Evolutionary conservation across 30 jellyfish, hydroid and myxozoan species (phyloP).

Genomic region (Aurelia sp.): DNA sequence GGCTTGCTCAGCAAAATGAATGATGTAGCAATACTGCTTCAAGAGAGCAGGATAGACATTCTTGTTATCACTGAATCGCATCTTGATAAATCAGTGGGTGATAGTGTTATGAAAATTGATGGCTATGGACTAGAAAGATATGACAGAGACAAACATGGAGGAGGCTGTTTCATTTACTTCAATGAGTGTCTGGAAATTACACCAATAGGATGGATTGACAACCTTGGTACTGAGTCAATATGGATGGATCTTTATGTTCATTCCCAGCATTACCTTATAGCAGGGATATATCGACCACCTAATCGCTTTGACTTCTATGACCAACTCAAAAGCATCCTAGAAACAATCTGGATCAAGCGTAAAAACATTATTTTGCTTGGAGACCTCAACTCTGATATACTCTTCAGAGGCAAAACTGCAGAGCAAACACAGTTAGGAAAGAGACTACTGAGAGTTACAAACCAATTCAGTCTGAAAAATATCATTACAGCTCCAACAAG

Average conservation of each 20-base stretch:
- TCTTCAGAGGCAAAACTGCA: slow-evolving; percentile 19
- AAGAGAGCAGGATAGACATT: too few relatives aligned
- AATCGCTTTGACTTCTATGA: slow-evolving; percentile 11
- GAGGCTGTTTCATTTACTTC: too few relatives aligned
- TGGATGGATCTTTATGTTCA: slow-evolving; percentile 35
- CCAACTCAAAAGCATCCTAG: slow-evolving; percentile 14
- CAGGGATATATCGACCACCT: slow-evolving; percentile 34
- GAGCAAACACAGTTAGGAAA: slow-evolving; percentile 34
- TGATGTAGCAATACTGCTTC: too few relatives aligned
- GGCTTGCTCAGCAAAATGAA: too few relatives aligned
- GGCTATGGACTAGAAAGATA: too few relatives aligned
- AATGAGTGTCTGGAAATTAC: too few relatives aligned
- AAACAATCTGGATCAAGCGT: not conserved
- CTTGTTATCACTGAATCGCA: too few relatives aligned
- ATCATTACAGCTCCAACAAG: slow-evolving; percentile 37
- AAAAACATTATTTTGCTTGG: slow-evolving; percentile 11
- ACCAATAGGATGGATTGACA: too few relatives aligned
- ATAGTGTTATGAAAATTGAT: too few relatives aligned
- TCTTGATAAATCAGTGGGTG: too few relatives aligned
- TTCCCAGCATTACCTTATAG: slow-evolving; percentile 42
- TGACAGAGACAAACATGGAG: too few relatives aligned
- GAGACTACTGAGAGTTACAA: slow-evolving; percentile 28
- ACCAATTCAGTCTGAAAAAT: slow-evolving; percentile 7
- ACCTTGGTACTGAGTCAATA: slow-evolving; percentile 10
- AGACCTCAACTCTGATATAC: slow-evolving; percentile 38